Percentiles rank a stretch among this genome's conserved stretches.
These are phyloP conservation scores for Apis laboriosa DNA, from an alignment of 1,140 invertebrate species.

Conservation along the genomic window DNA sequence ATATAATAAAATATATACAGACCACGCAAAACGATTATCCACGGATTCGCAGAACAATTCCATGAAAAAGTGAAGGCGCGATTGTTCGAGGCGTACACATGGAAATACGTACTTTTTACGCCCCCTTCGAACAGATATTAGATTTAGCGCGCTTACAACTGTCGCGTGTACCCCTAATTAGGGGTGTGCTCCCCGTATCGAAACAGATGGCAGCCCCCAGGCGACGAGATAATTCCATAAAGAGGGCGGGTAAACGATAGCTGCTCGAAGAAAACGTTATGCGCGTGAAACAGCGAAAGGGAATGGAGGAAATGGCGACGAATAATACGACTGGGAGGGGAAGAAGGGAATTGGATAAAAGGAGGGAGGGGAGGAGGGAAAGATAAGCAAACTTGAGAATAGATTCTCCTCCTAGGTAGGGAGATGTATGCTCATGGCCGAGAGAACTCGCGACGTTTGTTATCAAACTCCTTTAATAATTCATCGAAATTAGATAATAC, in stretches of 20 bases:
- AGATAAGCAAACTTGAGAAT: conserved; percentile 41
- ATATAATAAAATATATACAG: conserved; percentile 7
- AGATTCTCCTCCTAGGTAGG: conserved; percentile 12
- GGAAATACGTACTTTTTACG: conserved; percentile 50
- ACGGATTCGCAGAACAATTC: not conserved
- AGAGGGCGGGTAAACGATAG: conserved; percentile 48
- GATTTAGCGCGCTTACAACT: conserved; percentile 76
- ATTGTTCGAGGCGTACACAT: conserved; percentile 15
- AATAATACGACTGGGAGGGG: not conserved
- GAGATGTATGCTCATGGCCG: conserved; percentile 25
- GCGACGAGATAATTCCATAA: conserved; percentile 75
- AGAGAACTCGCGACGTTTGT: conserved; percentile 47
- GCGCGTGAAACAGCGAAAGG: not conserved
- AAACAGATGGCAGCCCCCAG: conserved; percentile 78
- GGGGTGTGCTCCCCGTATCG: conserved; percentile 64
- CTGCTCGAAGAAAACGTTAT: conserved; percentile 10
- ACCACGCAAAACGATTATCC: conserved; percentile 32
- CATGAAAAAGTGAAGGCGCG: not conserved
- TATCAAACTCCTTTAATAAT: conserved; percentile 69
- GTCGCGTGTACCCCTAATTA: conserved; percentile 76
- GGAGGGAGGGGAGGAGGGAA: conserved; percentile 17
- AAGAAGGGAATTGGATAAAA: conserved; percentile 26
- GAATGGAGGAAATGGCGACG: not conserved
- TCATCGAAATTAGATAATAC: conserved; percentile 71
- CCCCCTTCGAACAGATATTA: conserved; percentile 69